phyloP scores from a whole-genome alignment of 2,797 vertebrate genomes.

The Sciurus carolinensis region DNA sequence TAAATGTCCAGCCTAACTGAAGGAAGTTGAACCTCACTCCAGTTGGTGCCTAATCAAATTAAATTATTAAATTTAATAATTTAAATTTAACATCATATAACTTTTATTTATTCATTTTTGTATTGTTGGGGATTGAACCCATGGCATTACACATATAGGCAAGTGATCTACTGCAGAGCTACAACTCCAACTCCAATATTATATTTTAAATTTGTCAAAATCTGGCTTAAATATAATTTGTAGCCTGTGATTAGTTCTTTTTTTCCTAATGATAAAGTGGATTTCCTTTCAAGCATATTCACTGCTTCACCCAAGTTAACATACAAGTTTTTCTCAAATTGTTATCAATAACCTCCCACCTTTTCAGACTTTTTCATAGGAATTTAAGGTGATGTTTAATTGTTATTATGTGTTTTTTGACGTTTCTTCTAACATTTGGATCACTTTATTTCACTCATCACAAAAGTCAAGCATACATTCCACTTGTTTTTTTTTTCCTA shows the following conservation, averaged over 20 bases:
- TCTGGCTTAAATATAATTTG: not conserved
- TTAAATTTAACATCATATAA: not conserved
- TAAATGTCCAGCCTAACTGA: too few species aligned
- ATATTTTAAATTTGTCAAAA: not conserved
- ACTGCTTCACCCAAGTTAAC: not conserved
- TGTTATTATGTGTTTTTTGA: not conserved
- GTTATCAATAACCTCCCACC: not conserved
- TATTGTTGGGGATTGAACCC: not conserved
- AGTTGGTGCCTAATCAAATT: too few species aligned
- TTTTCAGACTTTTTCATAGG: not conserved
- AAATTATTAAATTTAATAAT: too few species aligned
- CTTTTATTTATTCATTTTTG: not conserved
- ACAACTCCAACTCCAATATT: not conserved
- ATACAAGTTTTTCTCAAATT: not conserved
- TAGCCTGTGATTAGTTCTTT: conserved; percentile 8
- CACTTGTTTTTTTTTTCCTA: not conserved
- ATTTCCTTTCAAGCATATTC: not conserved
- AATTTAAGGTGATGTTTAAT: conserved; percentile 40
- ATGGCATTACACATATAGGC: not conserved
- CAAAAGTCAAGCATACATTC: not conserved
- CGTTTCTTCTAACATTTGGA: not conserved
- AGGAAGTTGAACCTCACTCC: too few species aligned
- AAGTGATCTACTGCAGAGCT: not conserved
- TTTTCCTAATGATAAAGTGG: not conserved
- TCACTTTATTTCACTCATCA: conserved; percentile 38